Evolutionary conservation across 1,140 invertebrate species (phyloP).

Genomic region (Diorhabda sublineata): DNA sequence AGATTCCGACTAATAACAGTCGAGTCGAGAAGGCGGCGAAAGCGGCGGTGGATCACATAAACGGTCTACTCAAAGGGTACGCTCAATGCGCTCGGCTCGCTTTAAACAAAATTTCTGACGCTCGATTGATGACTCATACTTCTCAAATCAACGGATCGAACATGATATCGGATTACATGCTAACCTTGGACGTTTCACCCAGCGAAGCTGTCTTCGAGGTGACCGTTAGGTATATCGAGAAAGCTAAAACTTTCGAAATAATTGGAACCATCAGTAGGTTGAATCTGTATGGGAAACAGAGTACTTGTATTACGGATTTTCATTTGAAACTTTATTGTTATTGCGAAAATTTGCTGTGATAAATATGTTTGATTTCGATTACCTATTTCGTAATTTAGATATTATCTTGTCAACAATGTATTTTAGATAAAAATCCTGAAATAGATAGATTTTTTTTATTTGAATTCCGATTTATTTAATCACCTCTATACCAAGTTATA

Average conservation of each 20-base stretch:
- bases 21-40: slow-evolving; percentile 50
- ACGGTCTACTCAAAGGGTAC: slow-evolving; percentile 56
- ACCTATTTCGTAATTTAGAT: too few species aligned
- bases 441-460: too few species aligned
- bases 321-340: slow-evolving; percentile 75
- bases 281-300: slow-evolving; percentile 79
- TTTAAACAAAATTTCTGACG: slow-evolving; percentile 54
- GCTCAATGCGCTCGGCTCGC: slow-evolving; percentile 56
- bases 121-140: slow-evolving; percentile 51
- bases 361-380: not conserved
- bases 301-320: slow-evolving; percentile 69
- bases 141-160: slow-evolving; percentile 43
- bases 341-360: slow-evolving; percentile 48
- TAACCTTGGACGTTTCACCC: slow-evolving; percentile 62
- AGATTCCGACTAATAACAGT: slow-evolving; percentile 51
- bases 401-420: too few species aligned
- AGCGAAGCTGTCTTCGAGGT: slow-evolving; percentile 73
- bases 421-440: too few species aligned
- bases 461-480: too few species aligned
- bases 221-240: slow-evolving; percentile 53
- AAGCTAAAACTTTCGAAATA: slow-evolving; percentile 46
- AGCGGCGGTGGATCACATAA: slow-evolving; percentile 60
- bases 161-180: slow-evolving; percentile 60
- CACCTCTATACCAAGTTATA: too few species aligned
- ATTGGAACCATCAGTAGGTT: slow-evolving; percentile 70